A percentile compares a stretch with the other conserved stretches of the same genome.
Conservation (phyloP, 2,797 vertebrate genomes). For the Mus minutoides region DNA sequence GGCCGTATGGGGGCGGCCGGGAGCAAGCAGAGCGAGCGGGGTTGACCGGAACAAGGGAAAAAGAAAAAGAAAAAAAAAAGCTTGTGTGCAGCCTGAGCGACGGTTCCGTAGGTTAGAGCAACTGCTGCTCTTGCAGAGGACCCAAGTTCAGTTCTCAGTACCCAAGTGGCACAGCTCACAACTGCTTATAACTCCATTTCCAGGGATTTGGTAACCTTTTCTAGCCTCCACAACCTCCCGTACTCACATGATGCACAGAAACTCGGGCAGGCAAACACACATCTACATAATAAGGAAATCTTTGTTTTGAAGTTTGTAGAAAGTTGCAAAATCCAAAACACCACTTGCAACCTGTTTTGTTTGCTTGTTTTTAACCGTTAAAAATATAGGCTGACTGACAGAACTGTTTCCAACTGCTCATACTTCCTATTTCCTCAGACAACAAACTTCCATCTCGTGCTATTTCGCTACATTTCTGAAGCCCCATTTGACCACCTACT, state of each 20-base stretch:
- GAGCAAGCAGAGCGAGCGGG: too few relatives aligned
- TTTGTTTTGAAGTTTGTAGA: background rate
- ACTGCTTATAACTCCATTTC: too few relatives aligned
- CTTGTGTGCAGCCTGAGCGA: background rate
- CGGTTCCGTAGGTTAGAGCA: background rate
- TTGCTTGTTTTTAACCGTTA: background rate
- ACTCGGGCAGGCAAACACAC: background rate
- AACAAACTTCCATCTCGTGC: background rate
- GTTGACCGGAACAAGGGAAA: too few relatives aligned
- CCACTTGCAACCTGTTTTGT: background rate
- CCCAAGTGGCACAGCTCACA: background rate
- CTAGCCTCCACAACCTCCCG: background rate
- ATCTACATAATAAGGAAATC: background rate
- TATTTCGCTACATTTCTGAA: slow-evolving; percentile 11
- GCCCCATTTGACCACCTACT: background rate
- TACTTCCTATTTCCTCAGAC: background rate
- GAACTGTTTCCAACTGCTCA: background rate
- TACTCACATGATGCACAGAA: background rate
- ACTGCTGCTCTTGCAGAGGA: background rate
- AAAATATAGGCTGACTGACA: background rate
- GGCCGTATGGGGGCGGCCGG: too few relatives aligned
- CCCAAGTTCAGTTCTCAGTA: too few relatives aligned
- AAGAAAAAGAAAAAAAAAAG: too few relatives aligned
- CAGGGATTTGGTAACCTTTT: background rate
- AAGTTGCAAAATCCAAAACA: slow-evolving; percentile 45